Conservation (phyloP, 2,113 vertebrate species). For the Hippolais icterina region DNA sequence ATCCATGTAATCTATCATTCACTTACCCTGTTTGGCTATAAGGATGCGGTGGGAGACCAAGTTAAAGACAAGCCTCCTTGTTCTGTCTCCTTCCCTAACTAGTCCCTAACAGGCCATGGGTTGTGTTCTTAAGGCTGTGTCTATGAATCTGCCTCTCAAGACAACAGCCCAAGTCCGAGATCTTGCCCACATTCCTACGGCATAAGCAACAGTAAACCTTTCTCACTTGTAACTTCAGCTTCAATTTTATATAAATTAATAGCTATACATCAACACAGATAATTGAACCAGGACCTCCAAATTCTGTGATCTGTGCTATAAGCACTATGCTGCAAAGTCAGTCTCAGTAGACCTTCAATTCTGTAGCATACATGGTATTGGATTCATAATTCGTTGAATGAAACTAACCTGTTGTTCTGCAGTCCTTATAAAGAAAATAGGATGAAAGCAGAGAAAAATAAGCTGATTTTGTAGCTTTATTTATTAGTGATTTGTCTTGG, state of each 20-base stretch:
- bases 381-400: neutral
- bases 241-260: neutral
- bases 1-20: fast-evolving
- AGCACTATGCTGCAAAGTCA: neutral
- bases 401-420: neutral
- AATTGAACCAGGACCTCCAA: neutral
- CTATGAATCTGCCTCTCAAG: neutral
- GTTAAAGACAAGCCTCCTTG: neutral
- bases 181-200: neutral
- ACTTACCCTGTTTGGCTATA: neutral
- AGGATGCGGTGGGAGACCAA: neutral
- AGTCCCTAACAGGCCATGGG: neutral
- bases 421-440: neutral
- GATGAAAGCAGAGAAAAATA: neutral
- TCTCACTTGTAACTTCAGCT: neutral
- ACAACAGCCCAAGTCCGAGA: neutral
- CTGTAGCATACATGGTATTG: neutral
- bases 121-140: neutral
- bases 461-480: neutral
- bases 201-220: neutral
- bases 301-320: neutral
- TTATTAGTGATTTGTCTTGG: neutral
- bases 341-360: neutral
- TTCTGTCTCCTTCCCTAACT: neutral
- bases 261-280: neutral